Percentiles rank a stretch among this genome's conserved stretches.
Conservation (phyloP, 2,113 vertebrate species). For the Sminthopsis crassicaudata region DNA sequence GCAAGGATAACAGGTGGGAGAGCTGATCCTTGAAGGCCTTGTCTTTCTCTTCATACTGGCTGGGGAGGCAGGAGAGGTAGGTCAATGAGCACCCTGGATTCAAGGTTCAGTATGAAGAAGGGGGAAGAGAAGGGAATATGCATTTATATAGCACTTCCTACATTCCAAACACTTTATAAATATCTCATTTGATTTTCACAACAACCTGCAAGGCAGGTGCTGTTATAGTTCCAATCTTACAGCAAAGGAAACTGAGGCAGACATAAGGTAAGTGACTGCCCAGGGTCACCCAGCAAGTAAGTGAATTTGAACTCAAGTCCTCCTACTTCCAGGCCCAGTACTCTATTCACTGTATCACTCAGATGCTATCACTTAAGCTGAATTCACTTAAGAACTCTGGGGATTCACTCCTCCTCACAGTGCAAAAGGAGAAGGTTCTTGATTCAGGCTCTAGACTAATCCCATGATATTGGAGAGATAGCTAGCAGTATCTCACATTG, state of each 20-base stretch:
- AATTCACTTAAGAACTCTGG: background rate
- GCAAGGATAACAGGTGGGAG: constrained; percentile 88
- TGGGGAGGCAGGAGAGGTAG: constrained; percentile 73
- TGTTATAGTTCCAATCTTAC: background rate
- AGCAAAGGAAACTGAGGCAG: background rate
- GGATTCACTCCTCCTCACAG: background rate
- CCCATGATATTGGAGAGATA: background rate
- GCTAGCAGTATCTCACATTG: background rate
- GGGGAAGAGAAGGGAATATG: background rate
- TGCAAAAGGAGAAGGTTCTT: background rate
- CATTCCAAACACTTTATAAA: background rate
- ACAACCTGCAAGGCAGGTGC: background rate
- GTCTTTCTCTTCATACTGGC: constrained; percentile 95
- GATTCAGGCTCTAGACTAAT: background rate
- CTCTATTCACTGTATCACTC: background rate
- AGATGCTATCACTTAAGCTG: background rate
- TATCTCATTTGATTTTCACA: background rate
- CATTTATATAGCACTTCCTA: background rate
- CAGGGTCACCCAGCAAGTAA: background rate
- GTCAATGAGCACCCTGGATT: background rate
- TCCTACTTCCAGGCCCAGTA: background rate
- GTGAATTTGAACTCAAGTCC: background rate
- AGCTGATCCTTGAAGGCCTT: constrained; percentile 94
- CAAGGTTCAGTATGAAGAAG: background rate
- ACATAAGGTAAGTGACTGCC: background rate